Base-by-base conservation (phyloP, 2,113 vertebrate species). In the Pedetes capensis region DNA sequence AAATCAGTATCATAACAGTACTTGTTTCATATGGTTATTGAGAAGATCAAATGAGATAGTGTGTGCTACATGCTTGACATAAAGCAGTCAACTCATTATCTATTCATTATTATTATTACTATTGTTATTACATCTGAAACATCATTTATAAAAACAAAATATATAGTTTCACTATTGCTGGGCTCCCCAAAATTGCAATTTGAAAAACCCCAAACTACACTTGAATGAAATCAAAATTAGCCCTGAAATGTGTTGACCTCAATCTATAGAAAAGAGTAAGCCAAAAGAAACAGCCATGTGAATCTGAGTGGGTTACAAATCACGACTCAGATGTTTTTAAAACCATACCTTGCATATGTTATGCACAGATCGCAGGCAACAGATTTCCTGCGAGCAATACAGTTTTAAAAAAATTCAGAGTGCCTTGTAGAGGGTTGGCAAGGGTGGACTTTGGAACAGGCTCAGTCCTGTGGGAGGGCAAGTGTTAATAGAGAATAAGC, bases 251-350 rank as follows among this genome's bases (percentile, higher is more conserved):
- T 47, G 39, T 14, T 91, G 78, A 75, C 55, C 42, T 94, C 63
- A 6, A 59, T 94, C 78, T 93, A 86, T 91, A 72, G 23, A 57
- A 55, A 92, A 53, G 37, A 61, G 20, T 81, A 37, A 92, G 68
- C 11, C 44, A 42, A 95, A 96, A 92, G 51, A 44, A 94, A 83
- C 1, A 57, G 37, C 88, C 47, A 13, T 10, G 11, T 53, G 78
- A 82, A 44, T 93, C 71, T 88, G 87, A 95, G 97, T 91, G 92
- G 93, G 87, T 85, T 96, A 90, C 51, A 93, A 91, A 80, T 94
- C 97, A 96, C 79, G 57, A 95, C 90, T 96, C 74, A 37, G 88
- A 42, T 95, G 76, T 82, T 93, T 89, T 95, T 96, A 61, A 95
- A 89, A 88, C 55, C 87, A 93, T 55, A 66, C 93, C 55, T 61